Conservation (phyloP, 1,140 invertebrate genomes). For the Atta texana region DNA sequence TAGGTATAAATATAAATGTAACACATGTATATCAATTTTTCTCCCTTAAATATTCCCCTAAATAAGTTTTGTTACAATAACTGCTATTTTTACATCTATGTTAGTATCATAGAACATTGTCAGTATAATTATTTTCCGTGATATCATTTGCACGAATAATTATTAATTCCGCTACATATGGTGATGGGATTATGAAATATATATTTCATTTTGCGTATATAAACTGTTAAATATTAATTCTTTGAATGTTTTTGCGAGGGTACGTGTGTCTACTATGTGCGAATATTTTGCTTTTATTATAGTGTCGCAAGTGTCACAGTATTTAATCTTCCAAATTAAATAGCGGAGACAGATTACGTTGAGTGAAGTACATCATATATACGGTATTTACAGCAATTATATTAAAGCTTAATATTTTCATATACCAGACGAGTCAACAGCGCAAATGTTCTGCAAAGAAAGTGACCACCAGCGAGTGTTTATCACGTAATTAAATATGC, state of each 20-base stretch:
- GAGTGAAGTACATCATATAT: background rate
- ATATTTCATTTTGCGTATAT: background rate
- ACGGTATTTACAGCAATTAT: conserved; percentile 41
- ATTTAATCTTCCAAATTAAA: conserved; percentile 49
- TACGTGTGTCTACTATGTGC: background rate
- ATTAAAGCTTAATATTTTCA: conserved; percentile 56
- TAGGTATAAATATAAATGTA: background rate
- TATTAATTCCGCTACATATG: background rate
- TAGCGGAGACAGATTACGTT: background rate
- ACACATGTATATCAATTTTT: conserved; percentile 23
- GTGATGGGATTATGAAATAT: background rate
- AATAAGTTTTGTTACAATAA: background rate
- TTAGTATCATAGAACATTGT: background rate
- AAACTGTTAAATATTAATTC: conserved; percentile 23
- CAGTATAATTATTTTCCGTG: background rate
- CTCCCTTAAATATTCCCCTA: background rate
- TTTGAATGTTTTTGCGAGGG: background rate
- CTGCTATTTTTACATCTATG: conserved; percentile 9
- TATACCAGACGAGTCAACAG: conserved; percentile 24
- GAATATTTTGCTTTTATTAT: conserved; percentile 19
- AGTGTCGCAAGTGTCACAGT: background rate
- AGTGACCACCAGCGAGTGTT: conserved; percentile 15
- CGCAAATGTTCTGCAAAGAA: conserved; percentile 30
- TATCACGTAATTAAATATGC: conserved; percentile 52
- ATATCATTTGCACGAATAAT: background rate